A percentile compares a stretch with the other conserved stretches of the same genome.
These are phyloP conservation scores for Halictus quadricinctus DNA, from an alignment of 2,888 invertebrate genomes.

Conservation along the genomic window DNA sequence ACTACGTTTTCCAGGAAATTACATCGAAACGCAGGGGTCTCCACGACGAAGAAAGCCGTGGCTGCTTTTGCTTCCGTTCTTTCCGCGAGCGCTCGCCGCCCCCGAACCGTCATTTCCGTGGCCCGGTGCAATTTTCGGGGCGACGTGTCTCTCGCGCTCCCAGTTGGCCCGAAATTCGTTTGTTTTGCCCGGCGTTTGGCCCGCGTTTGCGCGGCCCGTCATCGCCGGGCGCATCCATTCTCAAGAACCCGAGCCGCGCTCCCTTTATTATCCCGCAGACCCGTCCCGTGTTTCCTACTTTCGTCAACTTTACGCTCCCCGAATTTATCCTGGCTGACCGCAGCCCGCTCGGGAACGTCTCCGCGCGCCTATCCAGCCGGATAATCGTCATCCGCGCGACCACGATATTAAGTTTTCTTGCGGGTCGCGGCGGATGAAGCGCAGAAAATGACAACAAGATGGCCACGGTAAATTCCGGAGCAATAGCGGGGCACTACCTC, in stretches of 20 bases:
- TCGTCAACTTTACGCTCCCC: constrained; percentile 32
- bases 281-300: constrained; percentile 25
- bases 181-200: constrained; percentile 16
- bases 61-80: constrained; percentile 41
- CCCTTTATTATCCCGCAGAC: constrained; percentile 32
- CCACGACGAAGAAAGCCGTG: constrained; percentile 37
- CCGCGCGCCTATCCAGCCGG: not conserved
- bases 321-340: constrained; percentile 15
- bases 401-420: constrained; percentile 34
- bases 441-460: not conserved
- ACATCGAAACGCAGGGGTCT: constrained; percentile 48
- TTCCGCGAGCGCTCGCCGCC: constrained; percentile 32
- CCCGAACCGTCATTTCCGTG: constrained; percentile 57
- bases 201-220: too few relatives aligned
- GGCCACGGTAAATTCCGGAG: not conserved
- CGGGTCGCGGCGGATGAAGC: not conserved
- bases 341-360: not conserved
- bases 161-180: constrained; percentile 17
- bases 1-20: constrained; percentile 61
- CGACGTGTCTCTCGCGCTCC: not conserved
- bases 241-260: not conserved
- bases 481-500: not conserved
- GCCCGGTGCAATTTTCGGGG: constrained; percentile 38
- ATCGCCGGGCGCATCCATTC: not conserved
- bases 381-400: constrained; percentile 11